phyloP scores from a whole-genome alignment of 1,140 invertebrate genomes.

The Chymomyza costata region DNA sequence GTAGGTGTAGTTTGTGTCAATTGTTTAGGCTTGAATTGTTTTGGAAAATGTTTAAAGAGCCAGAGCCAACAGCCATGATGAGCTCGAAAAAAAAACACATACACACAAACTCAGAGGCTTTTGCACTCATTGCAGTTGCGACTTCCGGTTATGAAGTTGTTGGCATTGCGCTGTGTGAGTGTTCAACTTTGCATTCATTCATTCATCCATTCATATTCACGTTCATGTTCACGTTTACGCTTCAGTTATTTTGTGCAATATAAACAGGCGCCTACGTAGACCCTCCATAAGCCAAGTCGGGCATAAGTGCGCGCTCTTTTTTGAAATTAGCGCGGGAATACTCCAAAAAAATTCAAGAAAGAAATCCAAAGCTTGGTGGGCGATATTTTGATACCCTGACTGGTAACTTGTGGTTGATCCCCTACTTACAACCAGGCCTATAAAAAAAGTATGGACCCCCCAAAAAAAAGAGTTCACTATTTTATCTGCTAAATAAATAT shows the following conservation, averaged over 20 bases:
- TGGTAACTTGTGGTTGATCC: too few relatives aligned
- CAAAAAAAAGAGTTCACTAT: too few relatives aligned
- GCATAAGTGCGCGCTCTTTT: too few relatives aligned
- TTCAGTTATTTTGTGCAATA: constrained; percentile 48
- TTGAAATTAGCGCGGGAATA: too few relatives aligned
- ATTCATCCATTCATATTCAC: too few relatives aligned
- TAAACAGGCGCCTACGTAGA: neutral
- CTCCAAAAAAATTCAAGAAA: too few relatives aligned
- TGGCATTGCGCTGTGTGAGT: constrained; percentile 29
- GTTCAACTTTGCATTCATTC: constrained; percentile 35
- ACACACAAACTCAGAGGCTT: constrained; percentile 11
- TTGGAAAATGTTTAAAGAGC: constrained; percentile 57
- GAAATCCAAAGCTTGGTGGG: too few relatives aligned
- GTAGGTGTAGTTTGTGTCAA: constrained; percentile 53
- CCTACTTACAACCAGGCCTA: too few relatives aligned
- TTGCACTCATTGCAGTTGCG: constrained; percentile 16
- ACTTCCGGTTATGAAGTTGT: constrained; percentile 67
- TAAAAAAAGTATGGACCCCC: too few relatives aligned
- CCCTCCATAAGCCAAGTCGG: neutral
- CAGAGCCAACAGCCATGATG: constrained; percentile 7
- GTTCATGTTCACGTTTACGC: constrained; percentile 63
- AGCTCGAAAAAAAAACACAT: constrained; percentile 28
- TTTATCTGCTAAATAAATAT: too few relatives aligned
- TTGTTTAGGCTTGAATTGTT: constrained; percentile 65
- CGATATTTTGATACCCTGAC: too few relatives aligned